Conservation (phyloP, 2,797 vertebrate genomes). For the Lacerta bilineata region DNA sequence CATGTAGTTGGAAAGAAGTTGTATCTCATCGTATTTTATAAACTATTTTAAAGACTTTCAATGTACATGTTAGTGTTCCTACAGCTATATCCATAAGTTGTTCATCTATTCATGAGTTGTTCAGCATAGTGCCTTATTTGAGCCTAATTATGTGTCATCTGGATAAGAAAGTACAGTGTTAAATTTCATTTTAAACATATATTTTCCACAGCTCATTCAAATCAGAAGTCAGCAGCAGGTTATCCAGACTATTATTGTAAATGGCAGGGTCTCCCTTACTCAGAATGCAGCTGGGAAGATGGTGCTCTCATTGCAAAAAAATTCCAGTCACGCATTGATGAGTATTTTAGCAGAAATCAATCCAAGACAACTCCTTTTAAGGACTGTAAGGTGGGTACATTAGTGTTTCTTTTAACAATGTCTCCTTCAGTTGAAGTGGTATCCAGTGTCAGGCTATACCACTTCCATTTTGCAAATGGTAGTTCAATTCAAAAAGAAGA, state of each 20-base stretch:
- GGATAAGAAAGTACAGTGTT: neutral
- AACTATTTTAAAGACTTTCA: neutral
- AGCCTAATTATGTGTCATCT: neutral
- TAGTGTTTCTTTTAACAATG: constrained; percentile 25
- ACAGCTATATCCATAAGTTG: neutral
- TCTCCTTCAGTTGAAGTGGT: neutral
- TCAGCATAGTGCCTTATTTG: neutral
- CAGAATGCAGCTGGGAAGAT: constrained; percentile 99
- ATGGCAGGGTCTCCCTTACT: constrained; percentile 97
- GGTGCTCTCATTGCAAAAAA: constrained; percentile 94
- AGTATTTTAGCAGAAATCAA: constrained; percentile 95
- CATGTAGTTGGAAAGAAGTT: neutral
- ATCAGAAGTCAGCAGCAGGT: constrained; percentile 97
- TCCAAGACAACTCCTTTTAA: constrained; percentile 95
- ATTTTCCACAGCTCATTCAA: constrained; percentile 91
- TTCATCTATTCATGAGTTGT: neutral
- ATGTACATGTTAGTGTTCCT: neutral
- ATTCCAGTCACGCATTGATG: constrained; percentile 93
- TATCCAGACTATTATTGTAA: constrained; percentile 99
- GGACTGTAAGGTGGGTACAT: constrained; percentile 93
- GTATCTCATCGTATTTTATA: neutral
- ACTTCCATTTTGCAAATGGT: neutral
- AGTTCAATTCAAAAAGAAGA: neutral
- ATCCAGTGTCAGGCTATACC: neutral
- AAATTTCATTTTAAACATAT: constrained; percentile 28